Evolutionary conservation across 2,888 invertebrate species (phyloP).

Genomic region (Ectobius pallidus): DNA sequence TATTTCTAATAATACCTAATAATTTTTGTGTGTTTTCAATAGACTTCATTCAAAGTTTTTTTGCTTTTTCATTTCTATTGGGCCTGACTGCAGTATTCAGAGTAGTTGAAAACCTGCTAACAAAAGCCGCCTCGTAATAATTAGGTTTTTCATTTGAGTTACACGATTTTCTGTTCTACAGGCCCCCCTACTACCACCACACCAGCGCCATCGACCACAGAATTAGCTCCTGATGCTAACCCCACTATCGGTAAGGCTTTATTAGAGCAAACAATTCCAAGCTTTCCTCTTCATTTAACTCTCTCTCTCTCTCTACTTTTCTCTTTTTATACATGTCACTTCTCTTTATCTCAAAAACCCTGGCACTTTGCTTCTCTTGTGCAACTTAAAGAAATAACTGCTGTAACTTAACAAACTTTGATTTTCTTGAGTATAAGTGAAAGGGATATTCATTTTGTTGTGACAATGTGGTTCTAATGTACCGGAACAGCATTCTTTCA

Average conservation of each 20-base stretch:
- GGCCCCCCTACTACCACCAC: conserved; percentile 38
- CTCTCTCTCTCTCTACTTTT: too few relatives aligned
- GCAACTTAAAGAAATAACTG: background rate
- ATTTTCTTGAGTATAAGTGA: background rate
- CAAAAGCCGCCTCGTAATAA: too few relatives aligned
- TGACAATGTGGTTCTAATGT: too few relatives aligned
- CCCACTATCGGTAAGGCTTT: conserved; percentile 32
- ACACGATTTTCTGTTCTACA: conserved; percentile 36
- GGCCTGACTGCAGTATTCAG: too few relatives aligned
- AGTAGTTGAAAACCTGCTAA: too few relatives aligned
- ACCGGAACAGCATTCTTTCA: too few relatives aligned
- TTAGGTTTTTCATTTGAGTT: conserved; percentile 17
- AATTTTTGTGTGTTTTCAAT: too few relatives aligned
- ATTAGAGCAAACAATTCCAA: background rate
- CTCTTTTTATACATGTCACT: background rate
- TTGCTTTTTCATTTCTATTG: too few relatives aligned
- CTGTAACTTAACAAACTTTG: background rate
- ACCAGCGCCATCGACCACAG: conserved; percentile 33
- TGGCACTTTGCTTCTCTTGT: background rate
- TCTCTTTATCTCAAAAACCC: background rate
- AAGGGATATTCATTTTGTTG: background rate
- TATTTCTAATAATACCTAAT: too few relatives aligned
- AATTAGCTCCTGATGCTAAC: conserved; percentile 29
- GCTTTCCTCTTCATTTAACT: background rate
- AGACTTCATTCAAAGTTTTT: too few relatives aligned